Conservation (phyloP, 2,888 invertebrate species). For the Rotaria magnacalcarata region DNA sequence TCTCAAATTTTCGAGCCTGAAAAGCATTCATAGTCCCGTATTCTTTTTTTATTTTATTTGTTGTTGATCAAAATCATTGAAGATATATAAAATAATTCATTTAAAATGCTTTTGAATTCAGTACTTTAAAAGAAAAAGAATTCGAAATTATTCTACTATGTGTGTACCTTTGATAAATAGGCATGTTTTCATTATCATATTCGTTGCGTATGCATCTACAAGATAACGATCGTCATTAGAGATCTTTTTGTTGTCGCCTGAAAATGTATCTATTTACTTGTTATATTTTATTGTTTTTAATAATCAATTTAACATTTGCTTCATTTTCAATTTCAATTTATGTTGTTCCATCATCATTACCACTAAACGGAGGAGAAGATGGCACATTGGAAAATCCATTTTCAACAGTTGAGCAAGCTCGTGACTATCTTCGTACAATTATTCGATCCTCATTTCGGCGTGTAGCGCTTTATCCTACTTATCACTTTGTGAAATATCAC, state of each 20-base stretch:
- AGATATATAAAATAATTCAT: too few relatives aligned
- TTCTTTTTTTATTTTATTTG: too few relatives aligned
- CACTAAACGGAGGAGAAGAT: too few relatives aligned
- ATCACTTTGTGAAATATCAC: not conserved
- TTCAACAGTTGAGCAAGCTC: slow-evolving; percentile 10
- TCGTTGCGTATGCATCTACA: not conserved
- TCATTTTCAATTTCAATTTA: not conserved
- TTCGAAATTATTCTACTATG: too few relatives aligned
- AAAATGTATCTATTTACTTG: not conserved
- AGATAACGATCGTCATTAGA: not conserved
- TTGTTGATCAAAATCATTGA: too few relatives aligned
- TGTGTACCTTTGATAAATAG: not conserved
- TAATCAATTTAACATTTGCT: not conserved
- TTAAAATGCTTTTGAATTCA: too few relatives aligned
- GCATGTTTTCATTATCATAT: not conserved
- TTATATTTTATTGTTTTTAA: not conserved
- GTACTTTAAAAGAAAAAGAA: too few relatives aligned
- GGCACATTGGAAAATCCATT: slow-evolving; percentile 23
- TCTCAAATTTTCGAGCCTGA: too few relatives aligned
- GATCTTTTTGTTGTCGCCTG: not conserved
- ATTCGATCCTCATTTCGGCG: not conserved
- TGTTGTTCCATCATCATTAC: not conserved
- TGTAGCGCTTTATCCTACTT: not conserved
- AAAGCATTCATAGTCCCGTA: too few relatives aligned
- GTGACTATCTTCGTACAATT: not conserved